Percentiles rank a stretch among this genome's conserved stretches.
These are phyloP conservation scores for Artibeus lituratus DNA, from an alignment of 2,797 vertebrate species.

Conservation along the genomic window DNA sequence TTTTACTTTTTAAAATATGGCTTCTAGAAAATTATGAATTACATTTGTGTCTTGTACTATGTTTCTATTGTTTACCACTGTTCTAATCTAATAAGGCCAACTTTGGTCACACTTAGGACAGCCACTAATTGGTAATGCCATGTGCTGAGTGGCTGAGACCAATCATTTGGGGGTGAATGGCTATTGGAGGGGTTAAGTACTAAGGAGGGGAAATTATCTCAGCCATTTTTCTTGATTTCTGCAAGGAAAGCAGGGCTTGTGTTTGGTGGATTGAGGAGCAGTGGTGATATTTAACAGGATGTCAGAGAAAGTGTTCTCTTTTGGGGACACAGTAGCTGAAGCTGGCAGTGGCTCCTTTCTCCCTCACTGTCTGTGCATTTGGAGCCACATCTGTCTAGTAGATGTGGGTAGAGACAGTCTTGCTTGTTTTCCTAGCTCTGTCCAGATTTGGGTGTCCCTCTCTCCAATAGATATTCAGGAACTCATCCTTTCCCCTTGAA, in stretches of 20 bases:
- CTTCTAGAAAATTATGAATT: neutral
- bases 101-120: neutral
- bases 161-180: neutral
- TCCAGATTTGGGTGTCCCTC: neutral
- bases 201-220: neutral
- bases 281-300: neutral
- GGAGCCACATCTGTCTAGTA: neutral
- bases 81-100: neutral
- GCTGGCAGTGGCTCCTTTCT: neutral
- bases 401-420: neutral
- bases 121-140: neutral
- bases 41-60: neutral
- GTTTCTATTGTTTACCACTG: neutral
- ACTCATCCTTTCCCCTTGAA: neutral
- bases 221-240: neutral
- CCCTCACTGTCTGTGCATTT: neutral
- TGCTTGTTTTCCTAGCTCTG: neutral
- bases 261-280: neutral
- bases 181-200: neutral
- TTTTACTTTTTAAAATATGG: neutral
- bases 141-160: neutral
- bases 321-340: neutral
- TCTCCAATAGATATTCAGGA: neutral
- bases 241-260: neutral
- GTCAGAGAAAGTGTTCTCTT: neutral